A percentile compares a stretch with the other conserved stretches of the same genome.
Conservation (phyloP, 2,888 invertebrate species). For the Anthophora plumipes region DNA sequence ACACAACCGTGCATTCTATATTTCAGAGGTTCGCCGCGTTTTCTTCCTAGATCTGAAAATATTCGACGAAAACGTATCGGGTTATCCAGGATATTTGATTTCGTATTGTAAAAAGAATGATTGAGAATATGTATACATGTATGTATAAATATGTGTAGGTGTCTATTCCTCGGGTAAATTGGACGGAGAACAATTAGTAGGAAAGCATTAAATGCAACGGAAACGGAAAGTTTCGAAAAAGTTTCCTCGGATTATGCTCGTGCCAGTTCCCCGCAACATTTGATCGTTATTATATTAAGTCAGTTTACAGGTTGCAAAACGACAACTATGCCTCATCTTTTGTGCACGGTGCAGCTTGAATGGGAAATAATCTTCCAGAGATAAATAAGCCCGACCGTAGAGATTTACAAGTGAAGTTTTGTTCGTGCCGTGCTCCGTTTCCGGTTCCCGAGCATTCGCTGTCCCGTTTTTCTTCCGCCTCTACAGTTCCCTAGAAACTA, state of each 20-base stretch:
- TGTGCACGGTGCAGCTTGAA: background rate
- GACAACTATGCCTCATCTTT: background rate
- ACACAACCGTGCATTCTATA: background rate
- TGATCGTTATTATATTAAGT: background rate
- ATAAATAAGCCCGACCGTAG: background rate
- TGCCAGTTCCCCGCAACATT: background rate
- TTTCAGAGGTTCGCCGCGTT: conserved; percentile 3
- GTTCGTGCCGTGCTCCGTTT: conserved; percentile 1
- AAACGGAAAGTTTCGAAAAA: conserved; percentile 53
- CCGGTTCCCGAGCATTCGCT: background rate
- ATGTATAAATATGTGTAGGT: too few species aligned
- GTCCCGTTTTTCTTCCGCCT: background rate
- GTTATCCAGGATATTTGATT: conserved; percentile 9
- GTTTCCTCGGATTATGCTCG: conserved; percentile 20
- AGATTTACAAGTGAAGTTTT: background rate
- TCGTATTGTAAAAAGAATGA: conserved; percentile 23
- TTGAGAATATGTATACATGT: too few species aligned
- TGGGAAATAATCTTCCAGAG: background rate
- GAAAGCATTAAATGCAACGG: too few species aligned
- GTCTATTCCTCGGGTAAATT: conserved; percentile 42
- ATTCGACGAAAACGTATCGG: conserved; percentile 10
- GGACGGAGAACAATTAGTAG: conserved; percentile 38
- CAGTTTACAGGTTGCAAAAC: background rate
- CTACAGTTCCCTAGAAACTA: background rate
- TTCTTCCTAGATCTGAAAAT: background rate